These are phyloP conservation scores for Smithornis capensis DNA, from an alignment of 2,113 vertebrate species.

Conservation along the genomic window DNA sequence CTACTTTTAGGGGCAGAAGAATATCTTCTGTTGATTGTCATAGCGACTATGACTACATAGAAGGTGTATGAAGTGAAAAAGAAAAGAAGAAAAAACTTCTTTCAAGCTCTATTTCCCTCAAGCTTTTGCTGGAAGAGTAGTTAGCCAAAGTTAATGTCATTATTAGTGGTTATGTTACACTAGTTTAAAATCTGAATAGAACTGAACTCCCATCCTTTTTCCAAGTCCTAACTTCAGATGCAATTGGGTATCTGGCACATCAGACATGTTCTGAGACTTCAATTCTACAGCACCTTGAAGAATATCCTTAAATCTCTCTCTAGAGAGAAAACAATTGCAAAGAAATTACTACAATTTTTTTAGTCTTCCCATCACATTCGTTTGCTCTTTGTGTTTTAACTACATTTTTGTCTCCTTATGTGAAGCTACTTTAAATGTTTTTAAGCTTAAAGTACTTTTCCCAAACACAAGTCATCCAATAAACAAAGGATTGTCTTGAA, in stretches of 20 bases:
- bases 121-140: background rate
- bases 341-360: background rate
- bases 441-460: background rate
- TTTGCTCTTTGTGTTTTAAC: background rate
- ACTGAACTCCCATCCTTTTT: background rate
- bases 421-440: background rate
- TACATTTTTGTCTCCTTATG: background rate
- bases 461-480: background rate
- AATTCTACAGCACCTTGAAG: background rate
- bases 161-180: background rate
- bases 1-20: background rate
- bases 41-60: accelerated
- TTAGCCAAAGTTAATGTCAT: background rate
- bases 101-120: background rate
- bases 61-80: background rate
- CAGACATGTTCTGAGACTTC: background rate
- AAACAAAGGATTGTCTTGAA: background rate
- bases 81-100: background rate
- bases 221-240: background rate
- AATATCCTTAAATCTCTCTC: background rate
- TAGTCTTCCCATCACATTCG: background rate
- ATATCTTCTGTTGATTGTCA: background rate
- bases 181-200: background rate
- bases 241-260: background rate
- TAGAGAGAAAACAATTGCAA: background rate